Conservation (phyloP, 2,888 invertebrate genomes). For the Drosophila ustulata region DNA sequence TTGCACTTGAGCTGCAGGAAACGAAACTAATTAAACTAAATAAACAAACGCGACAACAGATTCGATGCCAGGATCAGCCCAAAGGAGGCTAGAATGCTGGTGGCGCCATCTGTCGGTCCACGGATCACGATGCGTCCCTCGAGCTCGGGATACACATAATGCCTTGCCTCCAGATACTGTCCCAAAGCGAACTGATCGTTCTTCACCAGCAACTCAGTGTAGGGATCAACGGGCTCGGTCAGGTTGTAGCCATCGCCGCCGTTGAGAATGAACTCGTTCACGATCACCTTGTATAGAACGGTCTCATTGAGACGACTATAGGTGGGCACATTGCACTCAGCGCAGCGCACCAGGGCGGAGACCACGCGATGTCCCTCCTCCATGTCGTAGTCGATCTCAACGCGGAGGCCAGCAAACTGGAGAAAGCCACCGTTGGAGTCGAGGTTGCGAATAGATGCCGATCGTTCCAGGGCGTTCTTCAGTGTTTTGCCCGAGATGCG, state of each 20-base stretch:
- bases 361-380: slow-evolving; percentile 88
- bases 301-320: slow-evolving; percentile 87
- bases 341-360: slow-evolving; percentile 88
- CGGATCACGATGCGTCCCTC: slow-evolving; percentile 87
- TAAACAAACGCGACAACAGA: slow-evolving; percentile 41
- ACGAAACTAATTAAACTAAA: slow-evolving; percentile 14
- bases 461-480: slow-evolving; percentile 88
- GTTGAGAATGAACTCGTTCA: slow-evolving; percentile 88
- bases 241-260: slow-evolving; percentile 90
- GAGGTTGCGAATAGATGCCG: slow-evolving; percentile 86
- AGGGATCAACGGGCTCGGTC: slow-evolving; percentile 44
- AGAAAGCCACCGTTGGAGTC: slow-evolving; percentile 90
- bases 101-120: slow-evolving; percentile 28
- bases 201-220: slow-evolving; percentile 82
- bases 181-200: slow-evolving; percentile 87
- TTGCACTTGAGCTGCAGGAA: slow-evolving; percentile 1
- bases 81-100: slow-evolving; percentile 47
- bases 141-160: slow-evolving; percentile 88
- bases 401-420: slow-evolving; percentile 92
- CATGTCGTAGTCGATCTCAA: slow-evolving; percentile 89
- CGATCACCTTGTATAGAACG: slow-evolving; percentile 88
- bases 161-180: slow-evolving; percentile 87
- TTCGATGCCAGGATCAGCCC: slow-evolving; percentile 47
- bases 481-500: slow-evolving; percentile 89
- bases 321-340: slow-evolving; percentile 87